phyloP scores from a whole-genome alignment of 2,888 invertebrate species.

The Lissonota sp. region DNA sequence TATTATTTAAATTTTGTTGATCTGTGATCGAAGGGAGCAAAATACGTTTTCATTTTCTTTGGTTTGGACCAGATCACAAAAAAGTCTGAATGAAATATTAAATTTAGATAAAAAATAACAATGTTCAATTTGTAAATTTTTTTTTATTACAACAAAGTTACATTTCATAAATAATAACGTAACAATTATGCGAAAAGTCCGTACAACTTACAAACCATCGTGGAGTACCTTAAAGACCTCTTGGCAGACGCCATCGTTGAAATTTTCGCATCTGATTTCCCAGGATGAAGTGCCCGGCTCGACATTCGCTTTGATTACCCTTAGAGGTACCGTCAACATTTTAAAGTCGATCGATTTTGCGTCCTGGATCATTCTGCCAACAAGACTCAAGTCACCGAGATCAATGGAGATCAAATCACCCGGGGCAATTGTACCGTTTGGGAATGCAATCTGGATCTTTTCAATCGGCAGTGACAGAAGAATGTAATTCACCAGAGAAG shows the following conservation, averaged over 20 bases:
- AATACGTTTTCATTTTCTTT: too few relatives aligned
- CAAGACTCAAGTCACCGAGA: constrained; percentile 55
- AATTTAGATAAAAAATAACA: too few relatives aligned
- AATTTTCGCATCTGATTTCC: constrained; percentile 33
- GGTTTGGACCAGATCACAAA: too few relatives aligned
- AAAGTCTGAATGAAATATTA: too few relatives aligned
- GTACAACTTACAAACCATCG: background rate
- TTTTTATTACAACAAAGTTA: too few relatives aligned
- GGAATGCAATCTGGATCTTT: constrained; percentile 57
- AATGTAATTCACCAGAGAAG: background rate
- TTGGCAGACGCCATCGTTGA: constrained; percentile 29
- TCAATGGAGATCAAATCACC: constrained; percentile 68
- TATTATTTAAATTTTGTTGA: too few relatives aligned
- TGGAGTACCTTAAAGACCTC: background rate
- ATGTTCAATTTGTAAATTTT: too few relatives aligned
- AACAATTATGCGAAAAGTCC: too few relatives aligned
- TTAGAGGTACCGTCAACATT: constrained; percentile 32
- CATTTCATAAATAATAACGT: too few relatives aligned
- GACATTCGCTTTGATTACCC: background rate
- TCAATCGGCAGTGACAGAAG: constrained; percentile 63
- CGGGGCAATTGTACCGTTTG: constrained; percentile 52
- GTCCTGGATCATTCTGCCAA: constrained; percentile 62
- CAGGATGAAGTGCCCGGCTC: constrained; percentile 49
- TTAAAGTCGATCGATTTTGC: constrained; percentile 65
- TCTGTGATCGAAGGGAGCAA: too few relatives aligned